These are phyloP conservation scores for Melinaea menophilus DNA, from an alignment of 2,888 invertebrate genomes.

Conservation along the genomic window DNA sequence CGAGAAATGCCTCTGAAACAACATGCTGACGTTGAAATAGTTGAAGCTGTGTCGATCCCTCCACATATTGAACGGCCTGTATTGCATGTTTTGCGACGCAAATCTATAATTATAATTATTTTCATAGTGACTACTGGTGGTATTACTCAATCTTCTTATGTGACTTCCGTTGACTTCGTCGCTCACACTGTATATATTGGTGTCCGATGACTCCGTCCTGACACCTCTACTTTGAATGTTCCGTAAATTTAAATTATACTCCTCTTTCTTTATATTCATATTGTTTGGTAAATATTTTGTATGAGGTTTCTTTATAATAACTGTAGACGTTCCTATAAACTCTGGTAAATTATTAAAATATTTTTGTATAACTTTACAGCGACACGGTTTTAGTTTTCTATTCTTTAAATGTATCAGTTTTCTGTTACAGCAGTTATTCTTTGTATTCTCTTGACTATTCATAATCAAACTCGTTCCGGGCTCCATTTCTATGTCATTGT, in stretches of 20 bases:
- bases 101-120: constrained; percentile 27
- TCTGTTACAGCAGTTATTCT: constrained; percentile 6
- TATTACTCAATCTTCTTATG: constrained; percentile 44
- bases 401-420: constrained; percentile 44
- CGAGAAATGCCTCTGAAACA: constrained; percentile 45
- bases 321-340: constrained; percentile 43
- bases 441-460: background rate
- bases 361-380: constrained; percentile 36
- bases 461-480: background rate
- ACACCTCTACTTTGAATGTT: constrained; percentile 40
- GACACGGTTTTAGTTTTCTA: constrained; percentile 39
- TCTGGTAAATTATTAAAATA: constrained; percentile 52
- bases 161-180: constrained; percentile 52
- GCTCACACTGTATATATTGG: constrained; percentile 40
- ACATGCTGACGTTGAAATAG: constrained; percentile 45
- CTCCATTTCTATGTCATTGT: background rate
- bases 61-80: constrained; percentile 43
- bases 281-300: constrained; percentile 52
- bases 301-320: constrained; percentile 50
- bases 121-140: constrained; percentile 31
- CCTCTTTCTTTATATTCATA: constrained; percentile 49
- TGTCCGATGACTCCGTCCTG: constrained; percentile 30
- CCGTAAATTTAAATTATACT: constrained; percentile 52
- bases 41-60: constrained; percentile 38
- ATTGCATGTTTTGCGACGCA: constrained; percentile 34